Evolutionary conservation across 1,140 invertebrate species (phyloP), one percentile per base, ranked within the genome.

Genomic region (Acyrthosiphon pisum): DNA sequence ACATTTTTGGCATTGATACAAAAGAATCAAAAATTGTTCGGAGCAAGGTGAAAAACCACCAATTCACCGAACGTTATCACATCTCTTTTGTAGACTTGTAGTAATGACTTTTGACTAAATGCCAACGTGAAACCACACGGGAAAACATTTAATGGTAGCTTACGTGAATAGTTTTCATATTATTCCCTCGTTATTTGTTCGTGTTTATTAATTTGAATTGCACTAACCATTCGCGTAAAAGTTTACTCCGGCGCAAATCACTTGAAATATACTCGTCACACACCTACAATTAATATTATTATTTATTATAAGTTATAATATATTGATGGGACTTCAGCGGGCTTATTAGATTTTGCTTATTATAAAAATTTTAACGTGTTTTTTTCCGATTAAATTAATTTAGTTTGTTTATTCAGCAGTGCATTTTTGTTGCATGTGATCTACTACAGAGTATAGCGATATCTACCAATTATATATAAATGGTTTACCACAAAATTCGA

Each of bases 81-180:
- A 53, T 88, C 20, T 50, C n/a, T 48, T 88, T 88, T 50, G n/a
- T 41, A 41, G 41, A 41, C 41, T 41, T 41, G 41, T 53, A 88
- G 26, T 88, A 88, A 88, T 53, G 87, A 88, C 46, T 88, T 88
- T 88, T 88, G 87, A 88, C 87, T 50, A 23, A 53, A 48, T 88
- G 87, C 87, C 87, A 88, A 35, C 87, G n/a, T 22, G 8, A 88
- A 88, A 88, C 87, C 87, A 88, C 87, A 50, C n/a, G n/a, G 87
- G 46, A 88, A 20, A 48, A 48, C 53, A 37, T 88, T n/a, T 50
- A 46, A 88, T 48, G 46, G n/a, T 37, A 35, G 30, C 18, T n/a
- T 50, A 88, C 87, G n/a, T 88, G 46, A 50, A 48, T 88, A 53
- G 46, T 88, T 88, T 88, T 53, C n/a, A 88, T 88, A 88, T 88